Base-by-base conservation (phyloP, 92 coral and sea anemone genomes). In the Heteractis magnifica region DNA sequence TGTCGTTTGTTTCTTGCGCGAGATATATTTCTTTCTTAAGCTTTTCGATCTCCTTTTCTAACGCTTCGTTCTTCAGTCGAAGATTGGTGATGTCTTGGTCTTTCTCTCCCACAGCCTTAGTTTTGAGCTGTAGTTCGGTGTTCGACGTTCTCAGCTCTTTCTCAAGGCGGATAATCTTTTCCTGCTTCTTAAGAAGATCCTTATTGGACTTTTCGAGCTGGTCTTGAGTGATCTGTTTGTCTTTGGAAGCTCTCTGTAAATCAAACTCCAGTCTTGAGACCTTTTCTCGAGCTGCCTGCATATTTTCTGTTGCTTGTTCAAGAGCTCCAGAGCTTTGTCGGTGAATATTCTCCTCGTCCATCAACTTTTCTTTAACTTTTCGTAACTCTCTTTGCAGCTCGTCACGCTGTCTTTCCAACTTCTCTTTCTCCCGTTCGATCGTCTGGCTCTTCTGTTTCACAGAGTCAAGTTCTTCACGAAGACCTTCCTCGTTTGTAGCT, bases 161-260 rank as follows among this genome's bases (percentile, higher is more conserved):
- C 85, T 97, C 97, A 14, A 92, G 84, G 49, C 88, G 86, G 51
- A 89, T 89, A 56, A 97, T 94, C 56, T 84, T 88, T 74, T 97
- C 99, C 84, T 97, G 94, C 72, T 95, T 95, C 85, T 85, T 89
- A 64, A 89, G 84, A 49, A 92, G 90, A 52, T 97, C 98, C 52
- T 78, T 87, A 84, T 94, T 97, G 58, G 97, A 88, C 85, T 97
- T 92, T 19, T 97, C 97, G 62, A 97, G 86, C 78, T 97, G 98
- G 48, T 89, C 87, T 62, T 90, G 94, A 52, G 85, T 80, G 56
- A 76, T 79, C 81, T 93, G 94, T 51, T 78, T 90, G 72, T 89
- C 93, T 64, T 91, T 93, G 26, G 80, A 65, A 2, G 95, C 89
- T 75, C 87, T 89, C 90, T 93, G 97, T 51, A 89, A 86, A 78